Evolutionary conservation across 1,140 invertebrate genomes (phyloP).

Genomic region (Panonychus citri): DNA sequence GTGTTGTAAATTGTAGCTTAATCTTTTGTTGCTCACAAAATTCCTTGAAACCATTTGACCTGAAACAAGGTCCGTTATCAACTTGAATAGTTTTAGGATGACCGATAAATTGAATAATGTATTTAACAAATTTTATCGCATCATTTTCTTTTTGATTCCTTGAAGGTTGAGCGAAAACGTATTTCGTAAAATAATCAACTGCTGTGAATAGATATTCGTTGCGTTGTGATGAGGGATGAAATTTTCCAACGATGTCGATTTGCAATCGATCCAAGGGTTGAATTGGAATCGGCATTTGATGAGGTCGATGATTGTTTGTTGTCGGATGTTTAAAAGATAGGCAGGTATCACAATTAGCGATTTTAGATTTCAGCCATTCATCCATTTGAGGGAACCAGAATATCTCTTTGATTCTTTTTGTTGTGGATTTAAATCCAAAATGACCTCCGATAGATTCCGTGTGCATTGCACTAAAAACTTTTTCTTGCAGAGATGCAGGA

Average conservation of each 20-base stretch:
- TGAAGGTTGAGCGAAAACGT: background rate
- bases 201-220: background rate
- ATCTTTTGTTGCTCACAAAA: background rate
- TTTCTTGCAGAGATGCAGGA: background rate
- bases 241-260: background rate
- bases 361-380: background rate
- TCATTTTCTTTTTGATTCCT: background rate
- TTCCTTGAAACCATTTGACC: background rate
- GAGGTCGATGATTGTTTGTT: background rate
- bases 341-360: background rate
- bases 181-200: background rate
- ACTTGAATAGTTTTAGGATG: background rate
- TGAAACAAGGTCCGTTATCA: background rate
- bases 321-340: background rate
- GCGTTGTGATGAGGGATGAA: background rate
- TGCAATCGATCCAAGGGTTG: background rate
- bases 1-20: background rate
- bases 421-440: background rate
- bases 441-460: background rate
- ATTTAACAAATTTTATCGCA: background rate
- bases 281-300: background rate
- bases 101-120: background rate
- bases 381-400: background rate
- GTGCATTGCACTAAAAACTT: background rate
- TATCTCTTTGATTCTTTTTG: background rate